Conservation (phyloP, 2,797 vertebrate genomes). For the Sphenopsis melanotis region DNA sequence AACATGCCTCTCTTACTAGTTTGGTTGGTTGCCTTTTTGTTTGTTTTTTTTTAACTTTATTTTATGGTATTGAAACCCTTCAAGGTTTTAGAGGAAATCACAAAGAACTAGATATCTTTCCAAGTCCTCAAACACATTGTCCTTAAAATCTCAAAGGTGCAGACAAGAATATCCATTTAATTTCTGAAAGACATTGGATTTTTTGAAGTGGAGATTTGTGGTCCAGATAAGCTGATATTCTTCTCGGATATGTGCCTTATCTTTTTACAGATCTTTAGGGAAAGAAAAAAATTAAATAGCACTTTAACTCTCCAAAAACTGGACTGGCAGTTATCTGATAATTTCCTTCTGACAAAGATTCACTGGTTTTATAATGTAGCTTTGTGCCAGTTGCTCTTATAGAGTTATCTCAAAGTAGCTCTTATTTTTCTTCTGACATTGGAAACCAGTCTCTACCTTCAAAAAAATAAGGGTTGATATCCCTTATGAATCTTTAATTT, state of each 20-base stretch:
- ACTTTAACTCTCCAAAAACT: background rate
- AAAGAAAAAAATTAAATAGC: background rate
- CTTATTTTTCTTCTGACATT: background rate
- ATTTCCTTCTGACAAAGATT: background rate
- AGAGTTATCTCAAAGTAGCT: background rate
- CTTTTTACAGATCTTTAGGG: background rate
- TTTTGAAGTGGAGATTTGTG: background rate
- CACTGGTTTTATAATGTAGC: background rate
- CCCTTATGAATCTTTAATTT: background rate
- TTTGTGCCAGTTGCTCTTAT: background rate
- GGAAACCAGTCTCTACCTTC: background rate
- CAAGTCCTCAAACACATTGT: background rate
- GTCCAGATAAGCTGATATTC: background rate
- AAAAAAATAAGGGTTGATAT: background rate
- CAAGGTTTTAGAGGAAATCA: background rate
- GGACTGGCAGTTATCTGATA: background rate
- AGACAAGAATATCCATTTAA: background rate
- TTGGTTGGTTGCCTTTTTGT: background rate
- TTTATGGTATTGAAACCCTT: background rate
- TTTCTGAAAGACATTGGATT: background rate
- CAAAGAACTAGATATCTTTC: background rate
- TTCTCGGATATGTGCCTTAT: background rate
- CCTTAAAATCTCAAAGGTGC: background rate
- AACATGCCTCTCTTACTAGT: background rate
- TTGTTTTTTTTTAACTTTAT: background rate